A percentile compares a stretch with the other conserved stretches of the same genome.
These are phyloP conservation scores for Papilio helenus DNA, from an alignment of 1,140 invertebrate genomes.

Conservation along the genomic window DNA sequence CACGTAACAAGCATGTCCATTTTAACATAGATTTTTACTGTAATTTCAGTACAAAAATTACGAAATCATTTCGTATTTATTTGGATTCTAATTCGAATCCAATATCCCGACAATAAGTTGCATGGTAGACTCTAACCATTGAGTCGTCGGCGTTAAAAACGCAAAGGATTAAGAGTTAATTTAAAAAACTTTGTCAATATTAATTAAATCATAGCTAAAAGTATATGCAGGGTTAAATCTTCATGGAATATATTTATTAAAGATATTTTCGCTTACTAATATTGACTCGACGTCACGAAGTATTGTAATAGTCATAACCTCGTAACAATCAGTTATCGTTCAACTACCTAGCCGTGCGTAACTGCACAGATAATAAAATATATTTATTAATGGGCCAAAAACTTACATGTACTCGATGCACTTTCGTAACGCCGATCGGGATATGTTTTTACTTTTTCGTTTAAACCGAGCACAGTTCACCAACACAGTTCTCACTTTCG, in stretches of 20 bases:
- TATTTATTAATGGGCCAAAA: constrained; percentile 43
- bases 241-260: neutral
- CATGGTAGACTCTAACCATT: neutral
- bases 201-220: too few relatives aligned
- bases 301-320: constrained; percentile 12
- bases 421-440: constrained; percentile 59
- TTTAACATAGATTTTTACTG: too few relatives aligned
- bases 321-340: constrained; percentile 33
- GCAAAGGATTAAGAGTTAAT: neutral
- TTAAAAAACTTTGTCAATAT: too few relatives aligned
- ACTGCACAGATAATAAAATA: constrained; percentile 30
- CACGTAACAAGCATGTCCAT: too few relatives aligned
- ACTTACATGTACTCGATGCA: constrained; percentile 48
- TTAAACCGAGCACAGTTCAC: constrained; percentile 62
- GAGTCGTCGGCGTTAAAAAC: neutral
- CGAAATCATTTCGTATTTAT: neutral
- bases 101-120: neutral
- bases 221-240: too few relatives aligned
- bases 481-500: constrained; percentile 70
- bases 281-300: neutral
- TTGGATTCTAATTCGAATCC: neutral
- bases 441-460: constrained; percentile 54
- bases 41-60: too few relatives aligned
- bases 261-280: neutral
- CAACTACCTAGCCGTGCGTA: constrained; percentile 29